phyloP scores from a whole-genome alignment of 2,888 invertebrate species.

The Ceramica pisi region DNA sequence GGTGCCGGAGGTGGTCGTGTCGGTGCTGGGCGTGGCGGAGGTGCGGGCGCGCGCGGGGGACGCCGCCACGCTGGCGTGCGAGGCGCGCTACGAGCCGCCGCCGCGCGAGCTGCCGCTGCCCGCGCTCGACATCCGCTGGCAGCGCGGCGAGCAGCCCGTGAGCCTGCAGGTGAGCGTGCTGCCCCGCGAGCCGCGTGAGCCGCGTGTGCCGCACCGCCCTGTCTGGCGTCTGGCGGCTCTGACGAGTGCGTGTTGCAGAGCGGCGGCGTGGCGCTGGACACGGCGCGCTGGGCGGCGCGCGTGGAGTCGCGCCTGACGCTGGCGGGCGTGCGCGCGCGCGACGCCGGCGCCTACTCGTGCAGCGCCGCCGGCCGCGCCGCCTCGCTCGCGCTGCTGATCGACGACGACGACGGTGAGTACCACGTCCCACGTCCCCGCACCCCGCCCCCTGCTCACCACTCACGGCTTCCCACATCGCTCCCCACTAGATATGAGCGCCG shows the following conservation, averaged over 20 bases:
- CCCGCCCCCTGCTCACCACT: too few species aligned
- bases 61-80: conserved; percentile 78
- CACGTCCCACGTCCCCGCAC: too few species aligned
- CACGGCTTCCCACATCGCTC: too few species aligned
- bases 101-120: conserved; percentile 73
- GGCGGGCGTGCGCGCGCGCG: conserved; percentile 88
- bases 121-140: conserved; percentile 78
- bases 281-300: conserved; percentile 92
- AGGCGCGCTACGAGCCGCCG: conserved; percentile 77
- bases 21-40: conserved; percentile 50
- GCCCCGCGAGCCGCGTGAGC: neutral
- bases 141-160: conserved; percentile 68
- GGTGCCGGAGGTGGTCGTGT: conserved; percentile 69
- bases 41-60: conserved; percentile 72
- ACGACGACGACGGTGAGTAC: conserved; percentile 47
- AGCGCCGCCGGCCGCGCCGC: conserved; percentile 59
- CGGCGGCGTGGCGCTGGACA: conserved; percentile 92
- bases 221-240: too few species aligned
- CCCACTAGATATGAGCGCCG: too few species aligned
- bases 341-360: conserved; percentile 80
- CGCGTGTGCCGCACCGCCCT: too few species aligned
- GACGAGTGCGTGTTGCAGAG: conserved; percentile 27
- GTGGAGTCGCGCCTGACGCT: conserved; percentile 91
- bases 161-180: conserved; percentile 69
- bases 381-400: conserved; percentile 51